Base-by-base conservation (phyloP, 1,140 invertebrate genomes). In the Colletes latitarsis region DNA sequence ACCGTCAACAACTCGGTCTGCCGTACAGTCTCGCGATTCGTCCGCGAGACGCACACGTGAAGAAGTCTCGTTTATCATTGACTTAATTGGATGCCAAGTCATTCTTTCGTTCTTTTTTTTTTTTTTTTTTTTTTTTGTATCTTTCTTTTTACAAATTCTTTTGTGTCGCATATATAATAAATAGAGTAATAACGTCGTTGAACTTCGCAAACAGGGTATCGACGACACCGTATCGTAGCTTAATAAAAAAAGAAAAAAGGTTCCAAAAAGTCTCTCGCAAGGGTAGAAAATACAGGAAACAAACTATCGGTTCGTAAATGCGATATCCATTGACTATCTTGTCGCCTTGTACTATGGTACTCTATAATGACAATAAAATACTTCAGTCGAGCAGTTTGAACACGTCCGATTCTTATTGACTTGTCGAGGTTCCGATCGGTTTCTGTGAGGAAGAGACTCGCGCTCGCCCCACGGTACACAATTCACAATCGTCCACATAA, bases 271-370 rank as follows among this genome's bases (percentile, higher is more conserved):
- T 77, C 69, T 71, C 67, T 77, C 67, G 57, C 55, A 41, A 19
- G n/a, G 75, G 30, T 77, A 77, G 58, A 77, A 77, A 77, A 77
- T 77, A 77, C 57, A 62, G 60, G 46, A 68, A 62, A 62, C 41
- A 30, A 79, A 73, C 60, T 55, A 64, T 79, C n/a, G 58, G 75
- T 77, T 58, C 30, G 75, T 73, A 64, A 55, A 78, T 64, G 69
- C 58, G 52, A 63, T 72, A 64, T 73, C 77, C 69, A 73, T 71
- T 62, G 76, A 78, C 68, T 71, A 79, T 79, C 70, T 73, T 60
- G 69, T 73, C 70, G 69, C 21, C 69, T 79, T 73, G 77, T 73
- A 73, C 70, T 73, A 73, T 78, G 77, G 69, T 79, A 79, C 77
- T 73, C 69, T 79, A 79, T 49, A 79, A 73, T 77, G 75, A 77